These are phyloP conservation scores for Galagoides demidoff DNA, from an alignment of 2,797 vertebrate genomes.

Conservation along the genomic window DNA sequence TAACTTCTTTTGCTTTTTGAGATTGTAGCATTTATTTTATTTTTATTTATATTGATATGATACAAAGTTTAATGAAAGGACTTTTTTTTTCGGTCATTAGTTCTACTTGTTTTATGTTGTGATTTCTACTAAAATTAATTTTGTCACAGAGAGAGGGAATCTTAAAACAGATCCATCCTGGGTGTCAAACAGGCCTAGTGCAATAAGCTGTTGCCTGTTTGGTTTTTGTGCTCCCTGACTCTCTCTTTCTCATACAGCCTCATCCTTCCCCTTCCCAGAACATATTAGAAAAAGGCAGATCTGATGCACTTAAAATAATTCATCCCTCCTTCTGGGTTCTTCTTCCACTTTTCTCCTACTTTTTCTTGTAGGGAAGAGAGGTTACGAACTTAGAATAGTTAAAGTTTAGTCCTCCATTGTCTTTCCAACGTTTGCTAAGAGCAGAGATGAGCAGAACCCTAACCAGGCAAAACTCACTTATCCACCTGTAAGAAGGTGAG, in stretches of 20 bases:
- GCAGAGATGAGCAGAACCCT: background rate
- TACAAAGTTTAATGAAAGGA: slow-evolving; percentile 29
- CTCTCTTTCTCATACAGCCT: background rate
- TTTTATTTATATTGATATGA: slow-evolving; percentile 15
- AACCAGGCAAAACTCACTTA: background rate
- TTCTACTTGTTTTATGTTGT: slow-evolving; percentile 24
- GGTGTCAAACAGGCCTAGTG: background rate
- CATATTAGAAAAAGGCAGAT: background rate
- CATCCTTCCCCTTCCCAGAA: background rate
- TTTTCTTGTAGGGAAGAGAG: slow-evolving; percentile 32
- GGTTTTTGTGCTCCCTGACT: background rate
- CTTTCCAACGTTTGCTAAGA: background rate
- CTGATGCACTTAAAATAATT: slow-evolving; percentile 26
- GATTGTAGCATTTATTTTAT: slow-evolving; percentile 3
- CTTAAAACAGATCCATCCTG: background rate
- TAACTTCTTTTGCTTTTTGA: background rate
- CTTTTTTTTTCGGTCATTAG: background rate
- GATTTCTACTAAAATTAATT: slow-evolving; percentile 43
- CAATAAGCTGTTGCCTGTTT: background rate
- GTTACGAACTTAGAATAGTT: background rate
- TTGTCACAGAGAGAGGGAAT: background rate
- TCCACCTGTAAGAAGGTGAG: background rate
- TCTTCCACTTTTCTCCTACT: slow-evolving; percentile 25
- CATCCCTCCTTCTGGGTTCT: background rate
- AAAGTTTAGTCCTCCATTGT: background rate